phyloP scores from a whole-genome alignment of 2,888 invertebrate genomes.

The Amphipyra berbera region DNA sequence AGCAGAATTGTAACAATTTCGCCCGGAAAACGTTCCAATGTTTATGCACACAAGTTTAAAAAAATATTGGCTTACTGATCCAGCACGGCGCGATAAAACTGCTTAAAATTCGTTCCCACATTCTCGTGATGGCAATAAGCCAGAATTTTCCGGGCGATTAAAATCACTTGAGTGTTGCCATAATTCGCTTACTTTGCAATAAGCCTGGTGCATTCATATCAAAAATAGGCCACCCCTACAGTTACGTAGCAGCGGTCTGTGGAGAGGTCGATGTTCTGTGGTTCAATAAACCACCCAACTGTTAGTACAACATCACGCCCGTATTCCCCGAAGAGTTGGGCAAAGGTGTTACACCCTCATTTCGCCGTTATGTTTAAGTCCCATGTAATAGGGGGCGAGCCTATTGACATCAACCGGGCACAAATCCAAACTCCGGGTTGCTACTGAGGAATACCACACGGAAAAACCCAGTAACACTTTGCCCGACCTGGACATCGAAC shows the following conservation, averaged over 20 bases:
- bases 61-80: constrained; percentile 35
- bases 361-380: no score
- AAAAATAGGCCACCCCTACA: constrained; percentile 23
- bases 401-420: no score
- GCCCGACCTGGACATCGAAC: no score
- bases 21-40: constrained; percentile 25
- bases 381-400: no score
- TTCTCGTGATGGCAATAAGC: constrained; percentile 50
- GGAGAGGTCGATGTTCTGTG: constrained; percentile 8
- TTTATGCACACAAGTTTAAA: constrained; percentile 19
- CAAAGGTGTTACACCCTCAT: no score
- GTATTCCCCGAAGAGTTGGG: no score
- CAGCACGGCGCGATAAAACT: constrained; percentile 30
- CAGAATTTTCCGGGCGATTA: constrained; percentile 48
- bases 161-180: constrained; percentile 42
- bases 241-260: not conserved
- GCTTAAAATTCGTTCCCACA: constrained; percentile 47
- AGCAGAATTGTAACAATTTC: not conserved
- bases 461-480: no score
- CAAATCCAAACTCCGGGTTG: no score
- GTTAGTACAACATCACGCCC: no score
- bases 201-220: constrained; percentile 18
- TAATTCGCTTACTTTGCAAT: constrained; percentile 46
- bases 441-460: no score
- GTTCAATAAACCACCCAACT: constrained; percentile 11